A percentile compares a stretch with the other conserved stretches of the same genome.
Evolutionary conservation across 2,888 invertebrate genomes (phyloP).

Genomic region (Sialis lutaria): DNA sequence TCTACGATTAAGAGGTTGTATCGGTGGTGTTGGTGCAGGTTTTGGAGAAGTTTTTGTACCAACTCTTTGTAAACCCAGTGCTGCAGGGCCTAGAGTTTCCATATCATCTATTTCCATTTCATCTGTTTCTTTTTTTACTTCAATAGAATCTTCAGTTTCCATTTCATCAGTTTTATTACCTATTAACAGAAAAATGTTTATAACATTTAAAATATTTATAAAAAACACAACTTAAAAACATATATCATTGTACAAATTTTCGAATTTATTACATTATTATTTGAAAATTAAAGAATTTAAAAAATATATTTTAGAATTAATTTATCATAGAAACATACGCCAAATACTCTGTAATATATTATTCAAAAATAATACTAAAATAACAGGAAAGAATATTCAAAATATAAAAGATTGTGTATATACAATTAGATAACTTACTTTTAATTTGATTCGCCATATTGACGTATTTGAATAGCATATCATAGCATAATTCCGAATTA

Average conservation of each 20-base stretch:
- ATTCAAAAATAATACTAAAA: no score
- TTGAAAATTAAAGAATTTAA: background rate
- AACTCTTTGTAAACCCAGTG: slow-evolving; percentile 63
- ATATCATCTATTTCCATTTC: slow-evolving; percentile 49
- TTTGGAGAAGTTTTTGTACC: slow-evolving; percentile 59
- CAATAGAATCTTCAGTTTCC: slow-evolving; percentile 39
- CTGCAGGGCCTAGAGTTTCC: slow-evolving; percentile 60
- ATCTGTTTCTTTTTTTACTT: slow-evolving; percentile 26
- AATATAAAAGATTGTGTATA: no score
- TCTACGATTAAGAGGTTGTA: slow-evolving; percentile 67
- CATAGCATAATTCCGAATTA: no score
- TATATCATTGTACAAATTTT: background rate
- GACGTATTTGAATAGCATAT: slow-evolving; percentile 29
- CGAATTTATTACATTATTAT: background rate
- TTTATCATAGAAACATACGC: no score
- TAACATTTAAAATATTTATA: background rate
- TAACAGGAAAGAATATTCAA: no score
- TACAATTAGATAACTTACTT: slow-evolving; percentile 37
- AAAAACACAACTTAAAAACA: background rate
- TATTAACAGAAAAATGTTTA: background rate
- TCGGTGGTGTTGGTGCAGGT: slow-evolving; percentile 48
- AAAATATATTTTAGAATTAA: no score
- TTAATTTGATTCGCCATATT: slow-evolving; percentile 69
- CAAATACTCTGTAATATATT: no score
- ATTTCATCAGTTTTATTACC: slow-evolving; percentile 10